phyloP scores from a whole-genome alignment of 2,113 vertebrate genomes.

The Hystrix cristata region DNA sequence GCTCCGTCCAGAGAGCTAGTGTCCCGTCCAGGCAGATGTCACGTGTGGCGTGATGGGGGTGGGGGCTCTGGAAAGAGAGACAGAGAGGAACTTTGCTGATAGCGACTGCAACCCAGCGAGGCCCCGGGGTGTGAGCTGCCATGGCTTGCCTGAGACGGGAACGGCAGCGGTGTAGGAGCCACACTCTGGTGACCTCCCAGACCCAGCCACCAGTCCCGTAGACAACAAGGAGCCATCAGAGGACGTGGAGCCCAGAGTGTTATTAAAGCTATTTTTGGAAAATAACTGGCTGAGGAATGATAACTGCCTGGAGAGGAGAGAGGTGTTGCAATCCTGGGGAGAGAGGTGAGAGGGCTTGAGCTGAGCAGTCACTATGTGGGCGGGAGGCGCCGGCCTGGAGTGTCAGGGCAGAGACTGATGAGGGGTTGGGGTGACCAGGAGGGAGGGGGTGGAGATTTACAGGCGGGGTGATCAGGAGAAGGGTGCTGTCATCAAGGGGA shows the following conservation, averaged over 20 bases:
- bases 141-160: not conserved
- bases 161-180: not conserved
- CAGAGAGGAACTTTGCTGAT: not conserved
- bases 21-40: too few relatives aligned
- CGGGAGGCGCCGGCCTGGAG: not conserved
- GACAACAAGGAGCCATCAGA: conserved; percentile 1
- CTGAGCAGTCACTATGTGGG: not conserved
- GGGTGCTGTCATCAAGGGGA: not conserved
- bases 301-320: not conserved
- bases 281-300: not conserved
- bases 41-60: too few relatives aligned
- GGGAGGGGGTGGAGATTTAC: not conserved
- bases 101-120: fast-evolving
- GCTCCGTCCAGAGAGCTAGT: not conserved
- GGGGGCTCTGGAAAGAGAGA: not conserved
- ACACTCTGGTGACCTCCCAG: too few relatives aligned
- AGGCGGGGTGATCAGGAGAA: not conserved
- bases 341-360: not conserved
- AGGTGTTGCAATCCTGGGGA: not conserved
- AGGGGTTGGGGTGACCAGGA: not conserved
- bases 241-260: not conserved
- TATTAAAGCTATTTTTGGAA: conserved; percentile 51
- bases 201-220: not conserved
- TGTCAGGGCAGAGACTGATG: not conserved
- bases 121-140: not conserved